Evolutionary conservation across 2,797 vertebrate species (phyloP), one percentile per base, ranked within the genome.

Genomic region (Chaunax sp.): DNA sequence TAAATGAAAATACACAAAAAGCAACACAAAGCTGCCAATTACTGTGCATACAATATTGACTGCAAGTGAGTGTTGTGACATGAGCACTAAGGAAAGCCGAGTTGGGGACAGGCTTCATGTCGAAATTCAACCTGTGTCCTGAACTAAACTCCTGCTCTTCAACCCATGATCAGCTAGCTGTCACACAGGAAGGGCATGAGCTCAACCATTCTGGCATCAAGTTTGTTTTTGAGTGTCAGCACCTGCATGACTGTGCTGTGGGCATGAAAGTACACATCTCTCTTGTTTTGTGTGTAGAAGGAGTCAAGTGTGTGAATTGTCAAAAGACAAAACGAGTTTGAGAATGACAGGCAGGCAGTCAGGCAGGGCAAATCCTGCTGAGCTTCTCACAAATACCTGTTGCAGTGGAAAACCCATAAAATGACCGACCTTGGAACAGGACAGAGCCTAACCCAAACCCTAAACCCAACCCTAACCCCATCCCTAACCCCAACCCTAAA

Each of bases 361-460:
- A 52, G 33, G 41, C 56, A 47, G 46, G 69, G 40, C 62, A 40
- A 79, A 58, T 64, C 51, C 50, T 57, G 47, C 56, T 7, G 66
- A 80, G 81, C 78, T 70, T 62, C 51, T 63, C 55, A 60, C 60
- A 28, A 75, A 79, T 69, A 85, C 82, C 87, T 90, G 88, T 91
- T 81, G 75, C 82, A 82, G 90, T 90, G 89, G 66, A 88, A 91
- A 86, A 53, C 28, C 51, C 40, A 61, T 58, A 79, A 87, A 81
- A 83, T 77, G 74, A 74, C 70, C 49, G 79, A 87, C 88, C 87
- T 87, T 89, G 85, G 52, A 51, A 53, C 67, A 83, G 83, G 77
- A 84, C 80, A 55, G 35, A 35, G 64, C n/a, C 59, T 35, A n/a
- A n/a, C n/a, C n/a, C n/a, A n/a, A n/a, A n/a, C n/a, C n/a, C n/a